Percentiles rank a stretch among this genome's conserved stretches.
These are phyloP conservation scores for Falco concolor DNA, from an alignment of 2,797 vertebrate genomes.

Conservation along the genomic window DNA sequence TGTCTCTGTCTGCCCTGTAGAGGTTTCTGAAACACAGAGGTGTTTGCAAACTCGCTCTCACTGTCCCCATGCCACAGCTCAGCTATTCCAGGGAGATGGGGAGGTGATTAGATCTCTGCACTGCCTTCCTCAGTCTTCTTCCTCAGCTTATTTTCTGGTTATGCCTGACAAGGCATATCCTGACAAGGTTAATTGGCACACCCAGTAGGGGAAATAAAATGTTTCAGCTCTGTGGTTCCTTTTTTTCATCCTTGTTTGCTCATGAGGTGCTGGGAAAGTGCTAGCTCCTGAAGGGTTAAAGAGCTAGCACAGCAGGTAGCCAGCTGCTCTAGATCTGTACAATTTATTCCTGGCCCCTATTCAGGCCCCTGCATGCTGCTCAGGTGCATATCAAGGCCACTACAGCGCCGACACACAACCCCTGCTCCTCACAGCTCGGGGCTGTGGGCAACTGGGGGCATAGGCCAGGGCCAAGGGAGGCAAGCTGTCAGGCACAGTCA, in stretches of 20 bases:
- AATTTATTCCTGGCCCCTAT: neutral
- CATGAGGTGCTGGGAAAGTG: neutral
- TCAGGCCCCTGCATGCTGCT: neutral
- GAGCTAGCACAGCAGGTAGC: constrained; percentile 14
- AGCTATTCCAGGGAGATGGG: neutral
- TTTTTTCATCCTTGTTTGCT: constrained; percentile 21
- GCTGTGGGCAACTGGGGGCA: accelerated
- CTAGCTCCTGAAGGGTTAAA: constrained; percentile 40
- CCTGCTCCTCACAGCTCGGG: neutral
- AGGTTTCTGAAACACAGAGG: neutral
- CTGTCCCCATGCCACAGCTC: neutral
- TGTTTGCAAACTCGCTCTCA: neutral
- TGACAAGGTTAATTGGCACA: constrained; percentile 60
- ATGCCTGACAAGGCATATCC: constrained; percentile 29
- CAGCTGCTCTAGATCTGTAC: constrained; percentile 4
- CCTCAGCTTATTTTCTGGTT: constrained; percentile 22
- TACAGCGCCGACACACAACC: neutral
- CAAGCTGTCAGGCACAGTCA: neutral
- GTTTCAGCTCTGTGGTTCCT: neutral
- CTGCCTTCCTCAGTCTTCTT: neutral
- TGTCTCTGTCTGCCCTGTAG: neutral
- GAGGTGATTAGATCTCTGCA: neutral
- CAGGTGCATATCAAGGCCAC: neutral
- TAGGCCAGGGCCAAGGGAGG: neutral
- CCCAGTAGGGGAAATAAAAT: constrained; percentile 38